Base-by-base conservation (phyloP, 2,888 invertebrate species). In the Aleiodes leptofemur region DNA sequence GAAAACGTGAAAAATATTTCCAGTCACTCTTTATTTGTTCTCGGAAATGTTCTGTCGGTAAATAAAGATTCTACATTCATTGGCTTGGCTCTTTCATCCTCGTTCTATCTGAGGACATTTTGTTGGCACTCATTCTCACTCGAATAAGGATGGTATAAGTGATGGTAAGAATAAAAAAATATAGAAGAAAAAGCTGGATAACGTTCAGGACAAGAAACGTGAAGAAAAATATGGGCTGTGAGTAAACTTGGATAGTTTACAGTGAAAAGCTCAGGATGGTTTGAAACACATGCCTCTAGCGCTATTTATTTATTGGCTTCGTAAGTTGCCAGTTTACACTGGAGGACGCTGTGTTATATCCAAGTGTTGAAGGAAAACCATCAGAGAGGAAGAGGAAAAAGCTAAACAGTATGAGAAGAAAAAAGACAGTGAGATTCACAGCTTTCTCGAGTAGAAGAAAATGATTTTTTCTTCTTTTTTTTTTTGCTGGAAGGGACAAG, bases 301-400 rank as follows among this genome's bases (percentile, higher is more conserved):
- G 14, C 71, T 75, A 77, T 75, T 78, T 79, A 76, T 79, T 79
- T 78, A 79, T 78, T 73, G 76, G 75, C 73, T 77, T 78, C 59
- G 76, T 78, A 78, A 76, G 74, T 74, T 74, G 59, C 69, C 69
- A 56, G 72, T 55, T 23, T 43, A 34, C 43, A 43, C 38, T 14
- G 29, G 66, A 57, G 38, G 5, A 48, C 11, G 56, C 14, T 68
- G 43, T 75, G 50, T 75, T 75, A 59, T 51, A 66, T 66, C 53
- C 50, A 66, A 34, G 38, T 57, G 59, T 66, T 64, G 16, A 64
- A 31, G 43, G 64, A 57, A 73, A 48, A 57, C 14, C n/a, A 11
- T 4, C 48, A 61, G 34, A 51, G 29, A 51, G 50, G 38, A 38
- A 31, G 4, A 50, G 14, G 29, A 43, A 48, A 66, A 51, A 72